Evolutionary conservation across 2,113 vertebrate species (phyloP), one percentile per base, ranked within the genome.

Genomic region (Ibidorhyncha struthersii): DNA sequence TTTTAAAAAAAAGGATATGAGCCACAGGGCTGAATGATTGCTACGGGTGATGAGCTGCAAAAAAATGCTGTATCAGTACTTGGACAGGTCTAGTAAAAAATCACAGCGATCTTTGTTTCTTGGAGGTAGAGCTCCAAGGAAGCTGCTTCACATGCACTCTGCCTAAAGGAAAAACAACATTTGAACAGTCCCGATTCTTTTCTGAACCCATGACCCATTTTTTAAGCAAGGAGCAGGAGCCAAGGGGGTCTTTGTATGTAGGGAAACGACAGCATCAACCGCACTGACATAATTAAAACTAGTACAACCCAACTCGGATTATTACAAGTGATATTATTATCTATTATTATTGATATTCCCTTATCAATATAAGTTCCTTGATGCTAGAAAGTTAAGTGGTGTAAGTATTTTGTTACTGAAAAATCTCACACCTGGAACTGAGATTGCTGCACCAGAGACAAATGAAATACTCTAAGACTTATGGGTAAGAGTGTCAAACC

Each of bases 1-100:
- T 97, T 95, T 93, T 86, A 38, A 62, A 84, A 97, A 95, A 52
- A 38, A 82, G 80, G 80, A 61, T 71, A 95, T 66, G 52, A 61
- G n/a, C 86, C 67, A 34, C 62, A 76, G 82, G 76, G 53, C 1
- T 17, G 79, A 90, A 83, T 36, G 91, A 93, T 4, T 93, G 92
- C 88, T 88, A 52, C 0, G n/a, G 61, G 62, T 50, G 88, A 87
- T 38, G 59, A 84, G 65, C 72, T 90, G 86, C 21, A 92, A 71
- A 94, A 85, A 76, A 45, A 17, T 18, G 21, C n/a, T 85, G 26
- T 12, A 72, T 21, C 43, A n/a, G 45, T 49, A 61, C 12, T 58
- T 38, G 0, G 1, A 65, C 86, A 65, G 25, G 40, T 20, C 41
- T 67, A 40, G 41, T 19, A 15, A 86, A 92, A 89, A 82, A 80